Evolutionary conservation across 2,888 invertebrate genomes (phyloP), one percentile per base, ranked within the genome.

Genomic region (Cacoxenus indagator): DNA sequence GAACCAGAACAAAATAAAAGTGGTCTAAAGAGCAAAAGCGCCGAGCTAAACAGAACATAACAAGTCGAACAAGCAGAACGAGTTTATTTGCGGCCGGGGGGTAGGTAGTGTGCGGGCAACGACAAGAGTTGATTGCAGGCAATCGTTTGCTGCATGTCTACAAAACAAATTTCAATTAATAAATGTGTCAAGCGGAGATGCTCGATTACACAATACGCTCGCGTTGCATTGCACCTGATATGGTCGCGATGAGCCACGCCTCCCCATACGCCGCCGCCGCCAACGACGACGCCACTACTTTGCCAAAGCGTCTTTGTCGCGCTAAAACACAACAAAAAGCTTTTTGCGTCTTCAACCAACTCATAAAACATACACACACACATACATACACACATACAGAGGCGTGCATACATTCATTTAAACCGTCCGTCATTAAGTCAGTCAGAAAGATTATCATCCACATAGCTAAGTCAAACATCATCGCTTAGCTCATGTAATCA

Each of bases 101-200:
- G 37, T 37, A 14, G 37, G 2, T 37, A 14, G 37, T 14, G 2
- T 1, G 1, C 1, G 8, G 2, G 37, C 37, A 14, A 4, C 14
- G 8, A 37, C 29, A 24, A 55, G 29, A 3, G 29, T 26, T n/a
- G 26, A 26, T 22, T 11, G n/a, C 8, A 14, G 29, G 55, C 17
- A 55, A n/a, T 37, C 65, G 45, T 19, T 64, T 69, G 67, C 55
- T 67, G 62, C 64, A 61, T 57, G 54, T 46, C 51, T 65, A 9
- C 22, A 51, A 78, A 81, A 78, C 79, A 78, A 78, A 82, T 82
- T 83, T 79, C 76, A 82, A 81, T 82, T 82, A 77, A 79, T 81
- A 77, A 79, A 73, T 79, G 83, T 81, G 79, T 79, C 79, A 82
- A 82, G 81, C 77, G 78, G 72, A 72, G 76, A 76, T 73, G 81